A percentile compares a stretch with the other conserved stretches of the same genome.
phyloP scores from a whole-genome alignment of 1,140 invertebrate species.

The Eufriesea mexicana region DNA sequence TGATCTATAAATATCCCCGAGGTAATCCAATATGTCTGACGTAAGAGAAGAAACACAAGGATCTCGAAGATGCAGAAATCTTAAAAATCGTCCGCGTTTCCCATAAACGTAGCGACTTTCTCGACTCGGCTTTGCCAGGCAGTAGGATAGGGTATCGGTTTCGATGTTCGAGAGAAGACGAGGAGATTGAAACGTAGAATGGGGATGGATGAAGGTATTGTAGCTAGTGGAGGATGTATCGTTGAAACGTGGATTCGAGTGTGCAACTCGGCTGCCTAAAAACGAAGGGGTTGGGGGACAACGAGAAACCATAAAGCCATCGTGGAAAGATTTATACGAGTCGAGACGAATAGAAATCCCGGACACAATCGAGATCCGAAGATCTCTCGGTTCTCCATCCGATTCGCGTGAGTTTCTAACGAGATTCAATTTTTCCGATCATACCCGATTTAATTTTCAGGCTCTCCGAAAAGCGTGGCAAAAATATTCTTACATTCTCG shows the following conservation, averaged over 20 bases:
- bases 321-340: background rate
- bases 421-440: too few species aligned
- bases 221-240: background rate
- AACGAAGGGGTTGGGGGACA: background rate
- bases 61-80: too few species aligned
- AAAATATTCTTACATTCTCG: too few species aligned
- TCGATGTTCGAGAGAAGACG: background rate
- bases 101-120: background rate
- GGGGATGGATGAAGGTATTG: conserved; percentile 22
- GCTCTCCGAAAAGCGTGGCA: too few species aligned
- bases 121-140: background rate
- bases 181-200: conserved; percentile 34
- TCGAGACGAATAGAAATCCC: background rate
- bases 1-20: too few species aligned
- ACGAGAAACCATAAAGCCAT: background rate
- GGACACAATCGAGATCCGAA: background rate
- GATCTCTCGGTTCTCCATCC: background rate
- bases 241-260: conserved; percentile 13
- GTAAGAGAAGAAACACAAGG: too few species aligned
- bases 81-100: too few species aligned
- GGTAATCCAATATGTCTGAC: too few species aligned
- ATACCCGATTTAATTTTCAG: too few species aligned
- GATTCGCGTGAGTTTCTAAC: background rate
- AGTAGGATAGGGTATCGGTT: conserved; percentile 30
- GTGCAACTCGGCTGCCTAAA: background rate